These are phyloP conservation scores for Corapipo altera DNA, from an alignment of 2,113 vertebrate genomes.

Conservation along the genomic window DNA sequence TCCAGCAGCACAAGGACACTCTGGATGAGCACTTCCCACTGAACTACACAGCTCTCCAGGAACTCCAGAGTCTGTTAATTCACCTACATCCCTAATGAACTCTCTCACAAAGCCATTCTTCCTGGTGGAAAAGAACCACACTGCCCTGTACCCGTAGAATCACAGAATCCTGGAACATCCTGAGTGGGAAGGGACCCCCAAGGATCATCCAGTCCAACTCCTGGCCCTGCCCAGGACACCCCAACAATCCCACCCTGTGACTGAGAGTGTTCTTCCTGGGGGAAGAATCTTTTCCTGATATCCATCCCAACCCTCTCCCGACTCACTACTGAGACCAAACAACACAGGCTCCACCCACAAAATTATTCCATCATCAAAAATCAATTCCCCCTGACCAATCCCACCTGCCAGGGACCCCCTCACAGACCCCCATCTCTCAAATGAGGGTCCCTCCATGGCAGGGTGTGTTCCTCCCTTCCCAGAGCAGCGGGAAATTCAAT, in stretches of 20 bases:
- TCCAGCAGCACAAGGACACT: not conserved
- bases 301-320: not conserved
- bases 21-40: not conserved
- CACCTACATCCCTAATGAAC: not conserved
- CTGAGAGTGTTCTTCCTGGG: not conserved
- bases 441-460: not conserved
- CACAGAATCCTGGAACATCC: not conserved
- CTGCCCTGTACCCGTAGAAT: fast-evolving
- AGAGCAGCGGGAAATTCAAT: not conserved
- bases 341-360: fast-evolving
- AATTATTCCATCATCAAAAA: not conserved
- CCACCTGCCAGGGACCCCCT: not conserved
- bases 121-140: fast-evolving
- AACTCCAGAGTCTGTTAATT: not conserved
- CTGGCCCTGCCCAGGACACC: not conserved
- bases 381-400: not conserved
- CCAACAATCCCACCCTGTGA: not conserved
- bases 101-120: not conserved
- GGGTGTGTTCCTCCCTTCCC: not conserved
- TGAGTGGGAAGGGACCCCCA: fast-evolving
- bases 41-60: not conserved
- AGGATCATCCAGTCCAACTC: fast-evolving
- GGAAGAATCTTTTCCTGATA: not conserved
- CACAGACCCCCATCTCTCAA: not conserved
- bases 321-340: not conserved